Evolutionary conservation across 2,113 vertebrate species (phyloP).

Genomic region (Sisor rabdophorus): DNA sequence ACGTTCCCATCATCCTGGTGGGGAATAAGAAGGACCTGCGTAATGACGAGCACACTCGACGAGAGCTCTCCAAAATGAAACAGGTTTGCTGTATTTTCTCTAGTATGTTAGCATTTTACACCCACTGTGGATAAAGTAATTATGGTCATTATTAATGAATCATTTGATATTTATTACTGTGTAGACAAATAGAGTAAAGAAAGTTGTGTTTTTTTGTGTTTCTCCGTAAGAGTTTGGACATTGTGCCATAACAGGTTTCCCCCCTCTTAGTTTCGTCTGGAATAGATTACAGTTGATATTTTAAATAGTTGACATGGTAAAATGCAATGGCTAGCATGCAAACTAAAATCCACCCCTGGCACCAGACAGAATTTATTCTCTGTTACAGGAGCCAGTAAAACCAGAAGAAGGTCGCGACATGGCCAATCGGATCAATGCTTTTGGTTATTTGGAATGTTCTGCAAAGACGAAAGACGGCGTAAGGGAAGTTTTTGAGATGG

Average conservation of each 20-base stretch:
- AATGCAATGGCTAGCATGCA: too few species aligned
- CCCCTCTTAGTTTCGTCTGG: too few species aligned
- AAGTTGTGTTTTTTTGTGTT: too few species aligned
- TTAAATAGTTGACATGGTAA: too few species aligned
- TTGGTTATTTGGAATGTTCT: constrained; percentile 76
- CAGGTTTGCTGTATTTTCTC: constrained; percentile 69
- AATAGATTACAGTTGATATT: too few species aligned
- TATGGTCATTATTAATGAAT: not conserved
- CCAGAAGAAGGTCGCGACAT: constrained; percentile 73
- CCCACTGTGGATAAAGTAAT: not conserved
- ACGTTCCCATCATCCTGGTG: constrained; percentile 95
- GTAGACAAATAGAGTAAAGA: too few species aligned
- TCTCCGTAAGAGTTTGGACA: too few species aligned
- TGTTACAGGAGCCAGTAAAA: constrained; percentile 73
- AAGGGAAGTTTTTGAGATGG: constrained; percentile 96
- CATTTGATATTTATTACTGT: not conserved
- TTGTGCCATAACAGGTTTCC: too few species aligned
- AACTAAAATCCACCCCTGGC: too few species aligned
- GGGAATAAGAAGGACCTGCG: constrained; percentile 98
- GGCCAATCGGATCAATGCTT: constrained; percentile 71
- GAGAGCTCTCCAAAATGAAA: constrained; percentile 96
- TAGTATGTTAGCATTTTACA: not conserved
- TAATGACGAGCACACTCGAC: constrained; percentile 87
- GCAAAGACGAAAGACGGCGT: constrained; percentile 97
- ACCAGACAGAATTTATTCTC: constrained; percentile 55